Percentiles rank a stretch among this genome's conserved stretches.
Conservation (phyloP, 2,888 invertebrate genomes). For the Homarus gammarus region DNA sequence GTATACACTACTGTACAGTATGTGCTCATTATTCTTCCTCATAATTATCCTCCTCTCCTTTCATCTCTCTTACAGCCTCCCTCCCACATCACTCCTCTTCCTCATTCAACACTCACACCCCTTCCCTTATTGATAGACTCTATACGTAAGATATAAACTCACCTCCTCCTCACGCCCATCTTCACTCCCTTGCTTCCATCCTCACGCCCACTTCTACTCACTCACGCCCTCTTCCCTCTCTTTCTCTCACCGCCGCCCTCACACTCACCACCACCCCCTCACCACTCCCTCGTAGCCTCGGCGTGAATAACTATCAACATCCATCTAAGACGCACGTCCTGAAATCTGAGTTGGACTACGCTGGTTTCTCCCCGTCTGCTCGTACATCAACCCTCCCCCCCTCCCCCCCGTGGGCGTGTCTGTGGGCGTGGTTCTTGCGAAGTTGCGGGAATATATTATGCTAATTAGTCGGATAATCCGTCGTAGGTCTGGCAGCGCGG, state of each 20-base stretch:
- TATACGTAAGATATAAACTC: too few species aligned
- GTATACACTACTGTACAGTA: too few species aligned
- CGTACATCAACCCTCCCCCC: slow-evolving; percentile 7
- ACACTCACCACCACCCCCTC: neutral
- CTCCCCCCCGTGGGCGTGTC: slow-evolving; percentile 14
- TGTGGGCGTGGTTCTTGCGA: slow-evolving; percentile 30
- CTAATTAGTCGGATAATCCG: slow-evolving; percentile 57
- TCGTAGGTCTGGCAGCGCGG: slow-evolving; percentile 28
- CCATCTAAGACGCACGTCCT: slow-evolving; percentile 19
- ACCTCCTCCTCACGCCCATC: too few species aligned
- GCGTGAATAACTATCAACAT: slow-evolving; percentile 11
- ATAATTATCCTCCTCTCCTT: neutral
- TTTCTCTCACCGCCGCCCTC: slow-evolving; percentile 21
- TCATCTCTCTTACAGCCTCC: neutral
- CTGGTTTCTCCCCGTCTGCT: slow-evolving; percentile 16
- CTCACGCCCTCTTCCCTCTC: neutral
- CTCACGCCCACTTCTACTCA: neutral
- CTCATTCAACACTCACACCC: neutral
- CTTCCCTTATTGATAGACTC: neutral
- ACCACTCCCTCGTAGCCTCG: neutral
- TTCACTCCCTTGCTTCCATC: neutral
- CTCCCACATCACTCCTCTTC: neutral
- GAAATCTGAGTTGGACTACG: slow-evolving; percentile 39
- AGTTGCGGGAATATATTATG: slow-evolving; percentile 56
- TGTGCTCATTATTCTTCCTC: too few species aligned